A percentile compares a stretch with the other conserved stretches of the same genome.
These are phyloP conservation scores for Phyllostomus discolor DNA, from an alignment of 2,113 vertebrate species.

Conservation along the genomic window DNA sequence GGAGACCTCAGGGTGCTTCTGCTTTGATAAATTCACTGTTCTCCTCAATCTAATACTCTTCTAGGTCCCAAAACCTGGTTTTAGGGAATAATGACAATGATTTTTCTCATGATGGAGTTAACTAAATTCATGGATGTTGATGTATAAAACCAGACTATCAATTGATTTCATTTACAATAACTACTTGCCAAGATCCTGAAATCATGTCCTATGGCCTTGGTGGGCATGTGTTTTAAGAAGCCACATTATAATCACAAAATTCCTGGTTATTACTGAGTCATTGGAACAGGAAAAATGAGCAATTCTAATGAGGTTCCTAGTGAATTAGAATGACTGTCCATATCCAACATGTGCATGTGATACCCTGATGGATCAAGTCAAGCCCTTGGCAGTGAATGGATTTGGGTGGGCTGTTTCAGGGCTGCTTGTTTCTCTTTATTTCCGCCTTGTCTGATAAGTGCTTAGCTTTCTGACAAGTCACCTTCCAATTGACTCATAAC, in stretches of 20 bases:
- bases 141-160: neutral
- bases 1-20: neutral
- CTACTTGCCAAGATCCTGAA: neutral
- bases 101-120: neutral
- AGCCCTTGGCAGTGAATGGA: neutral
- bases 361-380: neutral
- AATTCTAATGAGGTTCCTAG: neutral
- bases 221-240: neutral
- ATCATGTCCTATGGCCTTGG: neutral
- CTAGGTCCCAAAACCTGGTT: neutral
- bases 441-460: neutral
- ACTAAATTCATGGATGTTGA: neutral
- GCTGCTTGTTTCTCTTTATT: neutral
- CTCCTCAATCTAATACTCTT: neutral
- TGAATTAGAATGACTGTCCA: neutral
- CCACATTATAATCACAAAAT: neutral
- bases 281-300: neutral
- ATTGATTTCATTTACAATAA: neutral
- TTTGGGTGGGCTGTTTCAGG: neutral
- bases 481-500: neutral
- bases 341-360: neutral
- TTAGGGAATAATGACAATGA: neutral
- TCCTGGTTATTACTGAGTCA: neutral
- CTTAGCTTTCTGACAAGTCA: neutral
- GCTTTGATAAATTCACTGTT: neutral